Conservation (phyloP, 2,797 vertebrate species). For the Xiphophorus birchmanni region DNA sequence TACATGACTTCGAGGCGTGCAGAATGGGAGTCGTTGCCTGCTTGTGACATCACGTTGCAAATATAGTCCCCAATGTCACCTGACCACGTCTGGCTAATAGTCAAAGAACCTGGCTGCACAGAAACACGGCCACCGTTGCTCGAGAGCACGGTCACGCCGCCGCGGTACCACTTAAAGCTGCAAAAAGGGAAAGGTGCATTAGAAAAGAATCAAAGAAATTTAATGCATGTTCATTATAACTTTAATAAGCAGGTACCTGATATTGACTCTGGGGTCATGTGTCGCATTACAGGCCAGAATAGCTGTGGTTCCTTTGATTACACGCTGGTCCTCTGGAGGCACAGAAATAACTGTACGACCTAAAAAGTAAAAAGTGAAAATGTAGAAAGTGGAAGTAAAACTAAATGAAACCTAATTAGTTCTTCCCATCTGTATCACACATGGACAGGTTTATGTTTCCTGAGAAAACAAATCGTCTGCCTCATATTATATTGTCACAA, state of each 20-base stretch:
- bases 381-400: not conserved
- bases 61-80: slow-evolving; percentile 97
- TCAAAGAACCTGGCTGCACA: slow-evolving; percentile 87
- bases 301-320: slow-evolving; percentile 95
- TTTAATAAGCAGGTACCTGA: slow-evolving; percentile 76
- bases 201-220: not conserved
- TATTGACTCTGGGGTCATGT: slow-evolving; percentile 87
- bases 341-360: slow-evolving; percentile 88
- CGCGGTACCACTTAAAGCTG: slow-evolving; percentile 93
- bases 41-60: slow-evolving; percentile 88
- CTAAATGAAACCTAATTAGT: not conserved
- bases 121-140: slow-evolving; percentile 86
- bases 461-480: no score
- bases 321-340: slow-evolving; percentile 88
- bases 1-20: slow-evolving; percentile 96
- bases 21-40: slow-evolving; percentile 88
- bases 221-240: not conserved
- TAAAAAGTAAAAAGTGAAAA: slow-evolving; percentile 49
- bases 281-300: slow-evolving; percentile 85
- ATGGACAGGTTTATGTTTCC: not conserved
- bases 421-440: slow-evolving; percentile 1
- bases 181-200: slow-evolving; percentile 1
- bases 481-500: no score
- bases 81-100: slow-evolving; percentile 96
- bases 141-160: slow-evolving; percentile 77